phyloP scores from a whole-genome alignment of 1,140 invertebrate species.

The Adelges cooleyi region DNA sequence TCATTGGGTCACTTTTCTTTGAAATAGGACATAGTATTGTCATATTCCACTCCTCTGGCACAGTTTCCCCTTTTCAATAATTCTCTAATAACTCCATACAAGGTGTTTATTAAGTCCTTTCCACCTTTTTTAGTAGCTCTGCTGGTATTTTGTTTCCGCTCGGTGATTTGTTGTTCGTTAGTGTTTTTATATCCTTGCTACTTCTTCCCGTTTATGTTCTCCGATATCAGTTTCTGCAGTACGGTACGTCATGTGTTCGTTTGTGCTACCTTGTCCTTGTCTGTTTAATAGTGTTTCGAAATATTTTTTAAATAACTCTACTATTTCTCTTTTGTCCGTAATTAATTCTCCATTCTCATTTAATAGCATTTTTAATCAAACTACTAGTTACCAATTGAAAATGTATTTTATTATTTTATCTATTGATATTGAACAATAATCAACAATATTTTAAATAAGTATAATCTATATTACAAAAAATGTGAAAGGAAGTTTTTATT shows the following conservation, averaged over 20 bases:
- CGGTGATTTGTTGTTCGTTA: neutral
- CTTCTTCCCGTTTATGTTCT: conserved; percentile 10
- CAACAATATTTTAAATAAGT: no score
- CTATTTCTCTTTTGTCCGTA: conserved; percentile 1
- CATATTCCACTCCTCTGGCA: neutral
- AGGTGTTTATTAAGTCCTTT: neutral
- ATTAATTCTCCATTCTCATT: no score
- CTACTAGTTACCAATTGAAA: no score
- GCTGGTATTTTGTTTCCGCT: neutral
- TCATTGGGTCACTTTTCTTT: no score
- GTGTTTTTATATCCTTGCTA: conserved; percentile 7
- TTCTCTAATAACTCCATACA: neutral
- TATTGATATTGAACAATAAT: no score
- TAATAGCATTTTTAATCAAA: no score
- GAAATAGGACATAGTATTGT: neutral
- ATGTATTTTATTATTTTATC: no score
- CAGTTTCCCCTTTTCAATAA: neutral
- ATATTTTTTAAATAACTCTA: neutral
- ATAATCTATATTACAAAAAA: no score
- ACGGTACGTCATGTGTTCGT: neutral
- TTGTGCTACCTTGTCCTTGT: neutral
- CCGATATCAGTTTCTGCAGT: neutral
- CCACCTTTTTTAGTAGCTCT: neutral
- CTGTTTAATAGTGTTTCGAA: neutral
- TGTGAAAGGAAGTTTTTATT: no score